A percentile compares a stretch with the other conserved stretches of the same genome.
Conservation (phyloP, 1,140 invertebrate genomes). For the Chrysopa pallens region DNA sequence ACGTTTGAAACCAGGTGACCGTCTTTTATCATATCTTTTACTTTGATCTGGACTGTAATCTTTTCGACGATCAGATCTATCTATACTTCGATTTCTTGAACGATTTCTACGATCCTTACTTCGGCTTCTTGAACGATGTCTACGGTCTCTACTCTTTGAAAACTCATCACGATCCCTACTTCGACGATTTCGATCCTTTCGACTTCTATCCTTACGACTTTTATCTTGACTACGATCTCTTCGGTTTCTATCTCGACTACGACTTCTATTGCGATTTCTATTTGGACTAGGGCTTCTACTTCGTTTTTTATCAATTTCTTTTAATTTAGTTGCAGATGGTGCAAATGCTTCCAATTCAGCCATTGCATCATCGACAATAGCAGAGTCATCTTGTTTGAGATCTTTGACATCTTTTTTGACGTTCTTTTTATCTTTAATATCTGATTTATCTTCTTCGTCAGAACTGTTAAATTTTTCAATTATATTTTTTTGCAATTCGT, state of each 20-base stretch:
- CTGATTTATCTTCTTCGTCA: no score
- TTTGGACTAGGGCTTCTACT: slow-evolving; percentile 9
- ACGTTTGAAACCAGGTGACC: slow-evolving; percentile 6
- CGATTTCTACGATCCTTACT: slow-evolving; percentile 5
- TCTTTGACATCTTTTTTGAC: slow-evolving; percentile 12
- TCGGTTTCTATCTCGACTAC: slow-evolving; percentile 19
- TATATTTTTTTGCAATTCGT: slow-evolving; percentile 43
- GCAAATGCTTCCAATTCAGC: slow-evolving; percentile 76
- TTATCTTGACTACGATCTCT: slow-evolving; percentile 16
- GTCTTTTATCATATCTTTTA: slow-evolving; percentile 16
- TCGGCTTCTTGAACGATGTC: slow-evolving; percentile 11
- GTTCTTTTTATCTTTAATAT: not conserved
- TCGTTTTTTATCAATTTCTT: slow-evolving; percentile 5
- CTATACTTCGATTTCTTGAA: slow-evolving; percentile 11
- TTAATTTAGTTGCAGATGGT: slow-evolving; percentile 23
- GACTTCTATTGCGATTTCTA: slow-evolving; percentile 16
- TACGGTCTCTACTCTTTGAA: slow-evolving; percentile 12
- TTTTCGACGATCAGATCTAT: slow-evolving; percentile 13
- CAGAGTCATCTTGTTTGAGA: slow-evolving; percentile 24
- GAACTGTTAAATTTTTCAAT: slow-evolving; percentile 17
- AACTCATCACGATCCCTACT: slow-evolving; percentile 13
- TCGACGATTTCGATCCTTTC: slow-evolving; percentile 7
- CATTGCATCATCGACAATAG: slow-evolving; percentile 67
- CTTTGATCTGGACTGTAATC: slow-evolving; percentile 17
- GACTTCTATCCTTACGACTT: slow-evolving; percentile 16